Evolutionary conservation across 1,140 invertebrate species (phyloP).

Genomic region (Sitophilus oryzae): DNA sequence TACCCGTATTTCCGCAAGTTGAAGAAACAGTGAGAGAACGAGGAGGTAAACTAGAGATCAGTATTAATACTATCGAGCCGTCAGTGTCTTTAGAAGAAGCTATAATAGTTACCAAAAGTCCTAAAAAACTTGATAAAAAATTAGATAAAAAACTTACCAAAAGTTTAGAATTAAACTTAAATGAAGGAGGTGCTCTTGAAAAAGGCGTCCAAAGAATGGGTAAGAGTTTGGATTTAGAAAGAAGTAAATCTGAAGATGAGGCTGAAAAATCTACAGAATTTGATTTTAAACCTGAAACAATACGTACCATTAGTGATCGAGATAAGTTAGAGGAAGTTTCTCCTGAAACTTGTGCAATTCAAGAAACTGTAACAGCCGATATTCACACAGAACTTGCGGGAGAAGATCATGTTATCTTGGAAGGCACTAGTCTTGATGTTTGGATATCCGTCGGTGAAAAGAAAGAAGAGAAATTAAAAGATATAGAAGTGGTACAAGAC

Average conservation of each 20-base stretch:
- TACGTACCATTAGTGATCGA: conserved; percentile 42
- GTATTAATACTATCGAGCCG: conserved; percentile 42
- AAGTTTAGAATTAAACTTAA: conserved; percentile 53
- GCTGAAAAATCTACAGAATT: conserved; percentile 36
- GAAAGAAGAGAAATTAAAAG: conserved; percentile 40
- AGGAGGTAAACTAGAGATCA: conserved; percentile 43
- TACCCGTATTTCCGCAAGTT: conserved; percentile 60
- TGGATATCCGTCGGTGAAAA: conserved; percentile 43
- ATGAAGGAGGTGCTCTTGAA: conserved; percentile 27
- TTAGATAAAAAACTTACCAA: conserved; percentile 58
- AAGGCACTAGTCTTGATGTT: conserved; percentile 46
- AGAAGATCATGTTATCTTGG: conserved; percentile 41
- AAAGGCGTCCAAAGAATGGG: conserved; percentile 38
- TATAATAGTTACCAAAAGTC: conserved; percentile 61
- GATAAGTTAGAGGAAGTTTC: conserved; percentile 36
- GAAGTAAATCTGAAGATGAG: conserved; percentile 28
- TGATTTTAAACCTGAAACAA: conserved; percentile 56
- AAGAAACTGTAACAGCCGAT: conserved; percentile 48
- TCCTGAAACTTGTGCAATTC: conserved; percentile 36
- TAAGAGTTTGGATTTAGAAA: conserved; percentile 42
- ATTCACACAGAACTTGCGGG: conserved; percentile 29
- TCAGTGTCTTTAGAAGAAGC: conserved; percentile 42
- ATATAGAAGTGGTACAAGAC: conserved; percentile 42
- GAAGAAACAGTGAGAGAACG: conserved; percentile 52
- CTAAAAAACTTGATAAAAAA: conserved; percentile 61